These are phyloP conservation scores for Ctenopoma multispine DNA, from an alignment of 2,797 vertebrate genomes.

Conservation along the genomic window DNA sequence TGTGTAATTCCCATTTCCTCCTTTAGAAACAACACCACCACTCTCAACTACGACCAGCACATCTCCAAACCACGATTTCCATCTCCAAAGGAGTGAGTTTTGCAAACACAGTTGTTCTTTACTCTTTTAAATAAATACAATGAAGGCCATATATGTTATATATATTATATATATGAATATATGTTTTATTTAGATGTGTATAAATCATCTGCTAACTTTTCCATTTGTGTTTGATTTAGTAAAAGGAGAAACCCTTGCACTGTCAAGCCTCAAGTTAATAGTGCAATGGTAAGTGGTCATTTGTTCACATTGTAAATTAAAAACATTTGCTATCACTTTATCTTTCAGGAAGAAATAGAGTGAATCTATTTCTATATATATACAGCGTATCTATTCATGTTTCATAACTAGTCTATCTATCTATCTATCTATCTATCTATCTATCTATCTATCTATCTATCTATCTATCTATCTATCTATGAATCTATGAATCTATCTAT, in stretches of 20 bases:
- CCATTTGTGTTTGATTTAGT: constrained; percentile 30
- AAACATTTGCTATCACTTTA: too few species aligned
- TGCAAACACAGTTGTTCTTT: background rate
- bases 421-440: too few species aligned
- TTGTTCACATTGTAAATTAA: too few species aligned
- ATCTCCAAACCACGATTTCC: constrained; percentile 37
- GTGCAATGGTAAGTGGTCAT: background rate
- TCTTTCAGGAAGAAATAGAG: too few species aligned
- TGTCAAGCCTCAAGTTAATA: background rate
- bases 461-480: too few species aligned
- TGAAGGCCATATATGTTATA: too few species aligned
- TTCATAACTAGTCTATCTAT: too few species aligned
- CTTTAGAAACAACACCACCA: constrained; percentile 15
- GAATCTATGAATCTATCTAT: too few species aligned
- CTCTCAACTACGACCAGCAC: background rate
- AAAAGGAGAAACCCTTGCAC: constrained; percentile 10
- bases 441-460: too few species aligned
- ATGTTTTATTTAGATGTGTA: background rate
- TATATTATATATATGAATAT: too few species aligned
- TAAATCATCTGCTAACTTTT: background rate
- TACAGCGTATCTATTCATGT: too few species aligned
- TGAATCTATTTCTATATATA: too few species aligned
- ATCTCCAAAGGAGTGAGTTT: constrained; percentile 52
- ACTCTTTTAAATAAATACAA: background rate
- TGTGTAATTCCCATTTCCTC: background rate